Evolutionary conservation across 2,888 invertebrate species (phyloP).

Genomic region (Agrypnus murinus): DNA sequence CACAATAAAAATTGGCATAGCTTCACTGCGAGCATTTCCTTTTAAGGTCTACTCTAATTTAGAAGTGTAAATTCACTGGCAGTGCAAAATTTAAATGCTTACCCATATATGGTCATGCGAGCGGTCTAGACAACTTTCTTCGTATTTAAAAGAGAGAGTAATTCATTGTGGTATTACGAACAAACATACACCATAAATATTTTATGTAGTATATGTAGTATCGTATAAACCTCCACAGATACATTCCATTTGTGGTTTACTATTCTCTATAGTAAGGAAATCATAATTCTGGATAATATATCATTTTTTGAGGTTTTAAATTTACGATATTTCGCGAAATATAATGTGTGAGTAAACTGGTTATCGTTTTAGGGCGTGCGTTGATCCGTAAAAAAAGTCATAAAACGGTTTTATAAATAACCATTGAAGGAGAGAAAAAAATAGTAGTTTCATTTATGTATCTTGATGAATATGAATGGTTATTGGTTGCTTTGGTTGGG

Average conservation of each 20-base stretch:
- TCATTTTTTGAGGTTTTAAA: background rate
- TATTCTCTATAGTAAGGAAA: constrained; percentile 10
- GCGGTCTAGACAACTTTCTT: constrained; percentile 28
- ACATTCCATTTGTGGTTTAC: constrained; percentile 30
- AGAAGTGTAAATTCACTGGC: constrained; percentile 18
- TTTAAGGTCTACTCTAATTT: constrained; percentile 23
- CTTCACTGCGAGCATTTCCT: background rate
- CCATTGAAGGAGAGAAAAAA: constrained; percentile 14
- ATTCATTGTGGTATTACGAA: constrained; percentile 16
- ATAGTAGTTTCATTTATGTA: constrained; percentile 6
- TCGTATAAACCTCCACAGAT: background rate
- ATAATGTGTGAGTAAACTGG: constrained; percentile 14
- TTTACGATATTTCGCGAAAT: constrained; percentile 26
- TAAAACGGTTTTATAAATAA: constrained; percentile 27
- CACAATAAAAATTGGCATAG: constrained; percentile 10
- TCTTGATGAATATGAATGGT: constrained; percentile 1
- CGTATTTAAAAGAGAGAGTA: constrained; percentile 32
- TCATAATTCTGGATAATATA: background rate
- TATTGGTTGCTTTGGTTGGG: background rate
- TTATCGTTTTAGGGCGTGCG: constrained; percentile 22
- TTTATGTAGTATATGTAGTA: too few species aligned
- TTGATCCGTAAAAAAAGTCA: constrained; percentile 37
- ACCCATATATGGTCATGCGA: constrained; percentile 12
- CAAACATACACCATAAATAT: constrained; percentile 4
- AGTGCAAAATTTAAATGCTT: constrained; percentile 17